phyloP scores from a whole-genome alignment of 2,797 vertebrate genomes.

The Champsocephalus esox region DNA sequence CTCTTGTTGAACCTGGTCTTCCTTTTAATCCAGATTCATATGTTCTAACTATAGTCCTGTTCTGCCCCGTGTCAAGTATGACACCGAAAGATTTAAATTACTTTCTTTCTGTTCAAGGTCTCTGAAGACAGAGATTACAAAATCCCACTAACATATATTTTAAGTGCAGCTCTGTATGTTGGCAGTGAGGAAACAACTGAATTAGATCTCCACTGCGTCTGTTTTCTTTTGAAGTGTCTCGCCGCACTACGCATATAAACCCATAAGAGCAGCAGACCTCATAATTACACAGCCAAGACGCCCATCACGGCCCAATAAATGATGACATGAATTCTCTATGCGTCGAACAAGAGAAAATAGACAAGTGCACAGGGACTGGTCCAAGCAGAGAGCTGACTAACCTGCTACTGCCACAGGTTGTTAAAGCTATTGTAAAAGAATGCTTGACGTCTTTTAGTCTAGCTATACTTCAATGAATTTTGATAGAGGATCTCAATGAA shows the following conservation, averaged over 20 bases:
- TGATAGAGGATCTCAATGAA: conserved; percentile 13
- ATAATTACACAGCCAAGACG: conserved; percentile 71
- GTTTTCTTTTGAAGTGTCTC: conserved; percentile 70
- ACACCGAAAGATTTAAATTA: conserved; percentile 16
- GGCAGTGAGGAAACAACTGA: conserved; percentile 54
- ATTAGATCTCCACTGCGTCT: conserved; percentile 52
- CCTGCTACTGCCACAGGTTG: conserved; percentile 33
- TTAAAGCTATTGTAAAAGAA: conserved; percentile 4
- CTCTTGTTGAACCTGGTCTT: background rate
- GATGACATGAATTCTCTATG: conserved; percentile 56
- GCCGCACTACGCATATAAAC: conserved; percentile 64
- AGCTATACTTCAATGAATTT: conserved; percentile 1
- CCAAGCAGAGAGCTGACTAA: conserved; percentile 34
- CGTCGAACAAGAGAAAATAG: conserved; percentile 65
- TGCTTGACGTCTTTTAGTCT: conserved; percentile 5
- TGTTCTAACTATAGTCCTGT: conserved; percentile 8
- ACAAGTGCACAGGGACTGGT: conserved; percentile 36
- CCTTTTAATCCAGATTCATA: background rate
- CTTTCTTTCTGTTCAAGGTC: conserved; percentile 5
- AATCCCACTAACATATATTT: conserved; percentile 41
- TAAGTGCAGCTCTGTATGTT: conserved; percentile 29
- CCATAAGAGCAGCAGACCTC: conserved; percentile 63
- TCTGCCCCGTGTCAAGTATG: background rate
- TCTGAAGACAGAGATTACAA: conserved; percentile 28
- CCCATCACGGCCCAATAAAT: conserved; percentile 66